These are phyloP conservation scores for Pachypanchax playfairii DNA, from an alignment of 2,113 vertebrate genomes.

Conservation along the genomic window DNA sequence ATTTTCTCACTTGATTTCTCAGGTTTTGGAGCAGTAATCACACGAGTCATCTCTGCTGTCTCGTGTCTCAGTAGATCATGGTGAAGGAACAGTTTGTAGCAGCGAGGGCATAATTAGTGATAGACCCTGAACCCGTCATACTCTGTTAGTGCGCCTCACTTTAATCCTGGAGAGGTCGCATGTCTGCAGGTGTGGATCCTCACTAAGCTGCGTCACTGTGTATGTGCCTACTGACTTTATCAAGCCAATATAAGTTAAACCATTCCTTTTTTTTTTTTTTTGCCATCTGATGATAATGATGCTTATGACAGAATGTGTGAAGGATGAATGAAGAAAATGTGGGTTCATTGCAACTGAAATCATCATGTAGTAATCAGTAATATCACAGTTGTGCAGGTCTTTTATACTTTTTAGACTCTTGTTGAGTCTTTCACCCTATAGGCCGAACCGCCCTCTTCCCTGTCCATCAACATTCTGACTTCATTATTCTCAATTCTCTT, in stretches of 20 bases:
- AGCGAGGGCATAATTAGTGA: conserved; percentile 72
- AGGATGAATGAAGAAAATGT: no score
- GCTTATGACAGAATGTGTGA: no score
- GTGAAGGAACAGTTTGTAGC: conserved; percentile 60
- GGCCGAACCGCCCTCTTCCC: conserved; percentile 37
- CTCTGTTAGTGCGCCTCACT: conserved; percentile 64
- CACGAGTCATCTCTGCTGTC: conserved; percentile 23
- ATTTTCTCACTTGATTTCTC: no score
- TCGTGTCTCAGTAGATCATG: conserved; percentile 47
- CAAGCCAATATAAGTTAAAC: no score
- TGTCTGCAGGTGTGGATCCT: conserved; percentile 26
- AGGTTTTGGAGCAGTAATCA: conserved; percentile 34
- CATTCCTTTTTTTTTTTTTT: no score
- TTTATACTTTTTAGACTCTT: no score
- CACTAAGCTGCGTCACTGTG: conserved; percentile 24
- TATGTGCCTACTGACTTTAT: conserved; percentile 22
- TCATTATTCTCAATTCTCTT: conserved; percentile 20
- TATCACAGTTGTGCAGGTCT: no score
- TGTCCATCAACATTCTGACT: conserved; percentile 18
- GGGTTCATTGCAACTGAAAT: no score
- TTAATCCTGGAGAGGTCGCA: conserved; percentile 54
- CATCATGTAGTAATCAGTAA: no score
- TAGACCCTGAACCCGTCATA: conserved; percentile 69
- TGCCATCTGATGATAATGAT: no score
- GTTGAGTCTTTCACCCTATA: no score